Base-by-base conservation (phyloP, 2,113 vertebrate species). In the Propithecus coquereli region DNA sequence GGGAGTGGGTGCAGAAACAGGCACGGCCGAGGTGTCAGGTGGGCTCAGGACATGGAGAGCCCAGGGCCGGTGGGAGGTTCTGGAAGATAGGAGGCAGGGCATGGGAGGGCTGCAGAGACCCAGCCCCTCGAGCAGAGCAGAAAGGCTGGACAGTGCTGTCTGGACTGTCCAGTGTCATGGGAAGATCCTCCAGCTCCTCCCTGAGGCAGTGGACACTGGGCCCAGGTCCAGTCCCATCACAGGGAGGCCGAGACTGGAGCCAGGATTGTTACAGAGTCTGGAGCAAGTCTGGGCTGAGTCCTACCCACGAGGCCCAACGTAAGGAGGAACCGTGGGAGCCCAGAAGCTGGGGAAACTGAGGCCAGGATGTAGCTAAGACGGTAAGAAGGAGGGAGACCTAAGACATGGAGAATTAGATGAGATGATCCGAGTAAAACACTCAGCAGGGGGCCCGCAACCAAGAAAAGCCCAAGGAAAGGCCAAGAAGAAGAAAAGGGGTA, bases 401-500 rank as follows among this genome's bases (percentile, higher is more conserved):
- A 37, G 9, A 23, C 22, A 8, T 8, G 9, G 80, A 45, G 43
- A n/a, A 16, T n/a, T 34, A 2, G 34, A 7, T 1, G 50, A 57
- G 25, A 45, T 5, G 8, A 13, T 30, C 82, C 18, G 6, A n/a
- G 32, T 20, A 32, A 57, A 47, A 32, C 25, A 74, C 54, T 37
- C 23, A 3, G 4, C 94, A 6, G 1, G 0, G 43, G 0, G 22
- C 54, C 47, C 27, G 66, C 34, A 6, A 68, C 37, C 3, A 6
- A 47, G 10, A 68, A 76, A 11, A 2, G 1, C 2, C 32, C 61
- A 1, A 0, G 8, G 2, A 17, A n/a, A 8, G 20, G 4, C 3
- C n/a, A n/a, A n/a, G 52, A 17, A 7, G 8, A 8, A 0, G 20
- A 16, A 1, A 6, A 3, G 2, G 5, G n/a, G 4, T 17, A 34